Conservation (phyloP, 2,113 vertebrate genomes). For the Zosterops japonicus region DNA sequence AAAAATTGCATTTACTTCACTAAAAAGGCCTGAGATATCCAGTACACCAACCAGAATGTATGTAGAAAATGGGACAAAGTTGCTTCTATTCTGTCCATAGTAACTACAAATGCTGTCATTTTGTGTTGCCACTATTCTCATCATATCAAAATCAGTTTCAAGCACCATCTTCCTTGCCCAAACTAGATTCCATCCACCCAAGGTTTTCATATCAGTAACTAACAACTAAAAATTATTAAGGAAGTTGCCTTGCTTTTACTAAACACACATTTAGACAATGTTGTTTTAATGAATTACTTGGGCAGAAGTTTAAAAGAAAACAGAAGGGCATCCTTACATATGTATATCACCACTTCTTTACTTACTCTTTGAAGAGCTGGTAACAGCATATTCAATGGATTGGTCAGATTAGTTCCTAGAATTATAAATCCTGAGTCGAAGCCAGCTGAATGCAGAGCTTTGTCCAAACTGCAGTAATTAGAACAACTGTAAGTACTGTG, state of each 20-base stretch:
- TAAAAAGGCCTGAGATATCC: not conserved
- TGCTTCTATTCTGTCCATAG: not conserved
- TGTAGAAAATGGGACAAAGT: not conserved
- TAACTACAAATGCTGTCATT: not conserved
- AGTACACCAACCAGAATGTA: not conserved
- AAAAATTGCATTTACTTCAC: not conserved
- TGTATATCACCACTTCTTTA: not conserved
- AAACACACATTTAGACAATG: not conserved
- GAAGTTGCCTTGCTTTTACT: not conserved
- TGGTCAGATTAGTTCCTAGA: conserved; percentile 94
- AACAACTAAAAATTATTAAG: not conserved
- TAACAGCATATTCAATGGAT: conserved; percentile 95
- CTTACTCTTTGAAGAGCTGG: conserved; percentile 93
- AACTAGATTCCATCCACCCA: not conserved
- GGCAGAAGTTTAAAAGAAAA: not conserved
- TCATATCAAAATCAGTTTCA: not conserved
- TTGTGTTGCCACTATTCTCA: not conserved
- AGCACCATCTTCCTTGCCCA: not conserved
- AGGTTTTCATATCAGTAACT: not conserved
- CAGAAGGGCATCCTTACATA: not conserved
- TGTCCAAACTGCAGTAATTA: conserved; percentile 77
- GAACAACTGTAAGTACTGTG: not conserved
- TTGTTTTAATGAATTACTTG: not conserved
- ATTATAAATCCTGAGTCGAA: conserved; percentile 93
- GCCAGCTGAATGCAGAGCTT: conserved; percentile 94